These are phyloP conservation scores for Neoseiulus cucumeris DNA, from an alignment of 1,140 invertebrate species.

Conservation along the genomic window DNA sequence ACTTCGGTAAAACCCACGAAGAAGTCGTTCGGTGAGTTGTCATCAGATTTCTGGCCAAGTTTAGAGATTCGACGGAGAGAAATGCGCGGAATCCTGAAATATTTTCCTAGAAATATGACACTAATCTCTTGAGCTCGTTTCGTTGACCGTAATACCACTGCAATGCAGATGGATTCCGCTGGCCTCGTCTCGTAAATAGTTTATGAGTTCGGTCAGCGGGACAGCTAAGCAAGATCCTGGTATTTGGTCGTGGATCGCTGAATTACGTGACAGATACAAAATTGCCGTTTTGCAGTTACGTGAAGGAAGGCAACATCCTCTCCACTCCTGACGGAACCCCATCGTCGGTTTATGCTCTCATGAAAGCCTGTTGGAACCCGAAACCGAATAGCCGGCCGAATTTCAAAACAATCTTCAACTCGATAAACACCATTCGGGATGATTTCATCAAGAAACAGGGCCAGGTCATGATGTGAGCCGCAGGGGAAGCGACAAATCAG, in stretches of 20 bases:
- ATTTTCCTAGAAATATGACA: too few relatives aligned
- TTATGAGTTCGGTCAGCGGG: too few relatives aligned
- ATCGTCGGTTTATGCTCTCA: conserved; percentile 66
- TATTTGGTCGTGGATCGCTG: too few relatives aligned
- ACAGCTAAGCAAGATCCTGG: too few relatives aligned
- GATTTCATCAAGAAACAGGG: conserved; percentile 14
- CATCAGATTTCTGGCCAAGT: too few relatives aligned
- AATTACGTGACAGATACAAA: too few relatives aligned
- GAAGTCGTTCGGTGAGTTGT: conserved; percentile 45
- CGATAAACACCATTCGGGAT: conserved; percentile 17
- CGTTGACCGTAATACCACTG: too few relatives aligned
- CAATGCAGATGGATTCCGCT: too few relatives aligned
- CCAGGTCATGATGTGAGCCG: not conserved
- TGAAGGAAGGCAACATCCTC: conserved; percentile 72
- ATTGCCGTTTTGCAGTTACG: conserved; percentile 37
- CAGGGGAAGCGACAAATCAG: not conserved
- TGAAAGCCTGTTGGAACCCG: conserved; percentile 77
- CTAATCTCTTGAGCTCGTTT: too few relatives aligned
- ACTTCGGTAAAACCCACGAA: conserved; percentile 83
- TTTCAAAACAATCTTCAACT: conserved; percentile 35
- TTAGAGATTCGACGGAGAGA: too few relatives aligned
- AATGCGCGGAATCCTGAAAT: too few relatives aligned
- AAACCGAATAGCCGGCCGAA: conserved; percentile 60
- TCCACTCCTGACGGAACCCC: conserved; percentile 73
- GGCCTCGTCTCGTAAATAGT: too few relatives aligned